Percentiles rank a stretch among this genome's conserved stretches.
Evolutionary conservation across 1,140 invertebrate genomes (phyloP).

Genomic region (Episyrphus balteatus): DNA sequence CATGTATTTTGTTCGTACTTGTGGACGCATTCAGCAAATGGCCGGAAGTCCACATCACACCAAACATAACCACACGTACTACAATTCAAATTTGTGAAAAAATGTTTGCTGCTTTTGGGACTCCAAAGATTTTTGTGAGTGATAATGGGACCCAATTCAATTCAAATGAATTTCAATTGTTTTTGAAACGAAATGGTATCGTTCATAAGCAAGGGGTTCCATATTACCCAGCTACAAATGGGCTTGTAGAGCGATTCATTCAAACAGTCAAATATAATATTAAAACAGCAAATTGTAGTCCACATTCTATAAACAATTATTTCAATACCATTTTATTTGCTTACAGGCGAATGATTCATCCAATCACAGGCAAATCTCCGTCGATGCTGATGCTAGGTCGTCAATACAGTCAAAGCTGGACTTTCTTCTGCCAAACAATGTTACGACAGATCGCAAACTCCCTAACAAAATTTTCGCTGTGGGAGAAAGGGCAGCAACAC

Average conservation of each 20-base stretch:
- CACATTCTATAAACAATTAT: neutral
- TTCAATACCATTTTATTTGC: constrained; percentile 5
- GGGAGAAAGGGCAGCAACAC: neutral
- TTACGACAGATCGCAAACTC: neutral
- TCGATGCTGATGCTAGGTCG: constrained; percentile 8
- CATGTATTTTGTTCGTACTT: constrained; percentile 25
- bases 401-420: constrained; percentile 6
- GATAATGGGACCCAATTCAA: constrained; percentile 15
- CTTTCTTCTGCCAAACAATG: constrained; percentile 1
- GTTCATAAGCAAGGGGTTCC: constrained; percentile 2
- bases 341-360: constrained; percentile 7
- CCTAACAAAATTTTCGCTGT: neutral
- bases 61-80: constrained; percentile 4
- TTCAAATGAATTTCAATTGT: constrained; percentile 3
- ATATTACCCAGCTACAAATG: constrained; percentile 8
- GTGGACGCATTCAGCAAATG: constrained; percentile 35
- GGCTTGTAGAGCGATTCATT: constrained; percentile 7
- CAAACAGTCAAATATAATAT: constrained; percentile 8
- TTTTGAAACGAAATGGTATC: constrained; percentile 6
- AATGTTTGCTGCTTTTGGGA: constrained; percentile 6
- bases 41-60: constrained; percentile 19
- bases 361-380: constrained; percentile 6
- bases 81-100: constrained; percentile 4
- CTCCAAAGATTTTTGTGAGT: constrained; percentile 3
- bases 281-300: neutral